Base-by-base conservation (phyloP, 1,140 invertebrate species). In the Maniola jurtina region DNA sequence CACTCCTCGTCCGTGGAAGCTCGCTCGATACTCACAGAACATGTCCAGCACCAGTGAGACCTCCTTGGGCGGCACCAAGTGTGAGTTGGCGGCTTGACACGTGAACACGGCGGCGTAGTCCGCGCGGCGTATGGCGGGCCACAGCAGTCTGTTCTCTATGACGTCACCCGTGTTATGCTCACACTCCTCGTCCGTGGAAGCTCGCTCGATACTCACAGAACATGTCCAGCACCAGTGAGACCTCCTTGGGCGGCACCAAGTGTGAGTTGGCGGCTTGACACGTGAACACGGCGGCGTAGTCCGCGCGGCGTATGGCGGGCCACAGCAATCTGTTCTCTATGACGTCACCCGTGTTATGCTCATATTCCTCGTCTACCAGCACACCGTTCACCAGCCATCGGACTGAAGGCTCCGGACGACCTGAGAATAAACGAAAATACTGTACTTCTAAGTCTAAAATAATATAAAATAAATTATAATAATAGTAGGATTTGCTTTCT, bases 231-330 rank as follows among this genome's bases (percentile, higher is more conserved):
- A 94, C 92, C 60, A 97, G 93, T 14, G 94, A 94, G 4, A 94
- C 93, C 81, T 95, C 94, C 79, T 94, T 95, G 9, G 96, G 94
- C 73, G 95, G 94, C 35, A 95, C 94, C 33, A 97, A 93, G 72
- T 94, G 92, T 7, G 96, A 97, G 85, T 98, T 98, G 70, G 94
- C 92, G 10, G 96, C 96, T 81, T 96, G 95, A 83, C 96, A 98
- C 45, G 95, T 96, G 84, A 97, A 96, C 71, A 96, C 94, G 2
- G 95, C 94, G 64, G 95, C 94, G 63, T 97, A 93, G 89, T 97
- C 95, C n/a, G 94, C 93, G 38, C 96, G 92, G 34, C 93, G 92
- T 60, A 97, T 93, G 13, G 93, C 92, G 36, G 93, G 93, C 92
- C 96, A 94, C 54, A 94, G 93, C 50, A 97, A 92, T 70, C 95